These are phyloP conservation scores for Caloenas nicobarica DNA, from an alignment of 2,113 vertebrate genomes.

Conservation along the genomic window DNA sequence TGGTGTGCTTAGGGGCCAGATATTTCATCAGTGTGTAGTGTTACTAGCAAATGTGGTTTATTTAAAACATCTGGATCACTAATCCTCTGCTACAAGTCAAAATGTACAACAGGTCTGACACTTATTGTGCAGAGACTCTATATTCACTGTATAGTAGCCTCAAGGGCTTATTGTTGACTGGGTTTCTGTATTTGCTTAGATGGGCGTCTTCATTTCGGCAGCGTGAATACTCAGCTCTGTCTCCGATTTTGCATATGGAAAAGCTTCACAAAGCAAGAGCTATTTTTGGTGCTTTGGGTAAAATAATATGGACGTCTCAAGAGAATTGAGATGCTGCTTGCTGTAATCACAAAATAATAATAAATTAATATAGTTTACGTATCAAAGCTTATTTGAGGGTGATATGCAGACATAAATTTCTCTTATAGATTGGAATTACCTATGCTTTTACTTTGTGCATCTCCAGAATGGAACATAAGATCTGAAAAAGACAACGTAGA, in stretches of 20 bases:
- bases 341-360: neutral
- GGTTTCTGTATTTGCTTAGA: neutral
- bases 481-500: neutral
- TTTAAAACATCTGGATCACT: neutral
- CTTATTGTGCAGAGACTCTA: neutral
- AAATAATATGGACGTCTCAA: neutral
- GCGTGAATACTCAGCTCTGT: neutral
- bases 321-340: neutral
- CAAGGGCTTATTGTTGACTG: neutral
- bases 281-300: neutral
- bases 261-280: neutral
- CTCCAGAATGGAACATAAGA: neutral
- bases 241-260: neutral
- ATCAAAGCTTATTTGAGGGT: neutral
- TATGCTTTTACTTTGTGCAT: neutral
- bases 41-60: neutral
- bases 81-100: neutral
- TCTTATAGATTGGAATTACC: neutral
- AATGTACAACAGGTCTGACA: neutral
- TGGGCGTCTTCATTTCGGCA: neutral
- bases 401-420: neutral
- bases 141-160: neutral
- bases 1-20: neutral
- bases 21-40: neutral
- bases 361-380: neutral